Evolutionary conservation across 2,797 vertebrate genomes (phyloP).

Genomic region (Poecilia wingei): DNA sequence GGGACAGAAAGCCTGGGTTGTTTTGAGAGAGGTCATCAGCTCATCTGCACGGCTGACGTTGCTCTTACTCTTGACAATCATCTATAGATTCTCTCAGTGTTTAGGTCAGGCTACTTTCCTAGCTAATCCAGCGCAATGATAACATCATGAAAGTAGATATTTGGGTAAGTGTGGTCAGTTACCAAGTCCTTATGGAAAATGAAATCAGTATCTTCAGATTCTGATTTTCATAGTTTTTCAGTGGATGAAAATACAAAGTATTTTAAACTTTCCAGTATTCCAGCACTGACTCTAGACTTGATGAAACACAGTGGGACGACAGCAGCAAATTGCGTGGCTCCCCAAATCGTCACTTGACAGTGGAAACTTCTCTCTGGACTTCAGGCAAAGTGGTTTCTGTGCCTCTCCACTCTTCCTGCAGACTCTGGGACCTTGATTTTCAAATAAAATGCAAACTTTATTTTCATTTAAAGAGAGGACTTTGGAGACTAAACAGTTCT

Average conservation of each 20-base stretch:
- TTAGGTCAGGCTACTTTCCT: neutral
- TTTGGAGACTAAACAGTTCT: neutral
- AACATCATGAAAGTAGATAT: too few relatives aligned
- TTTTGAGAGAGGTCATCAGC: neutral
- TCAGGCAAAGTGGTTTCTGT: neutral
- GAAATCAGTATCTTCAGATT: neutral
- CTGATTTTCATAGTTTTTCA: neutral
- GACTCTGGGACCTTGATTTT: neutral
- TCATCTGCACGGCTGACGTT: neutral
- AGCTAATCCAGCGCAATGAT: neutral
- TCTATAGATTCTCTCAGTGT: neutral
- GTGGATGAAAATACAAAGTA: neutral
- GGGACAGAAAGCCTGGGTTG: neutral
- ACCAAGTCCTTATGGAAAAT: neutral
- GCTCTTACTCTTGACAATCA: neutral
- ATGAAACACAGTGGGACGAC: neutral
- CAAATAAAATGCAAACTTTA: neutral
- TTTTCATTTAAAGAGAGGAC: neutral
- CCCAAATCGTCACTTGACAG: neutral
- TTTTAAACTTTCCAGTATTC: neutral
- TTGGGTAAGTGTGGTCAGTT: neutral
- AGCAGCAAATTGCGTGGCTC: neutral
- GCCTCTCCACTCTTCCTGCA: neutral
- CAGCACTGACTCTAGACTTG: neutral
- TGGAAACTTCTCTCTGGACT: neutral